Evolutionary conservation across 2,888 invertebrate species (phyloP).

Genomic region (Sericinus montela): DNA sequence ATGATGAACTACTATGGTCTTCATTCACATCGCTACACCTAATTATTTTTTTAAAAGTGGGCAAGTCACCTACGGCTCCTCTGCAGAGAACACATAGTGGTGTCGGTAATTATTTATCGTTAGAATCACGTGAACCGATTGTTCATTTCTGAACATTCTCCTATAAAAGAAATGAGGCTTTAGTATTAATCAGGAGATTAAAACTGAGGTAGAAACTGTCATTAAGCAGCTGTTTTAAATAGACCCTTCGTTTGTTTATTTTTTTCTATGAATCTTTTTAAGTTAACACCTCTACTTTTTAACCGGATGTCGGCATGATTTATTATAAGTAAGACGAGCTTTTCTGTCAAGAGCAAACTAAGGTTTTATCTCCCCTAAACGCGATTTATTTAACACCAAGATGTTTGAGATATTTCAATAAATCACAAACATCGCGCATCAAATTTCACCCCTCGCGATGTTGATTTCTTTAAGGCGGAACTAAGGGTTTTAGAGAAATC

Average conservation of each 20-base stretch:
- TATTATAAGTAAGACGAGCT: slow-evolving; percentile 69
- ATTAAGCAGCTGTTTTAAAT: slow-evolving; percentile 20
- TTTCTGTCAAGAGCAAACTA: slow-evolving; percentile 39
- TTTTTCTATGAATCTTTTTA: slow-evolving; percentile 28
- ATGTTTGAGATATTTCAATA: slow-evolving; percentile 72
- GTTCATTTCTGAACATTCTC: no score
- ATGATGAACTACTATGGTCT: no score
- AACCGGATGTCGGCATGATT: slow-evolving; percentile 65
- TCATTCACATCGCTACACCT: no score
- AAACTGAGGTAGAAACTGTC: background rate
- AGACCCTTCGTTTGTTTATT: slow-evolving; percentile 19
- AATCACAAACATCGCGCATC: slow-evolving; percentile 69
- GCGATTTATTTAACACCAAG: slow-evolving; percentile 65
- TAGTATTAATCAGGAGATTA: no score
- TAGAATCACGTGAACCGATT: no score
- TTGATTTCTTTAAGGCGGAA: slow-evolving; percentile 32
- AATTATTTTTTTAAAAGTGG: no score
- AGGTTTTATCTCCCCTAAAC: slow-evolving; percentile 67
- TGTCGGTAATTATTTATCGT: no score
- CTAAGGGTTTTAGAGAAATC: slow-evolving; percentile 60
- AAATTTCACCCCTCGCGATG: slow-evolving; percentile 53
- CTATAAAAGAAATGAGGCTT: no score
- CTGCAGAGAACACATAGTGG: no score
- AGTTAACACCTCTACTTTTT: slow-evolving; percentile 62
- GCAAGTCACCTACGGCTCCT: no score